Base-by-base conservation (phyloP, 2,113 vertebrate genomes). In the Hassar affinis region DNA sequence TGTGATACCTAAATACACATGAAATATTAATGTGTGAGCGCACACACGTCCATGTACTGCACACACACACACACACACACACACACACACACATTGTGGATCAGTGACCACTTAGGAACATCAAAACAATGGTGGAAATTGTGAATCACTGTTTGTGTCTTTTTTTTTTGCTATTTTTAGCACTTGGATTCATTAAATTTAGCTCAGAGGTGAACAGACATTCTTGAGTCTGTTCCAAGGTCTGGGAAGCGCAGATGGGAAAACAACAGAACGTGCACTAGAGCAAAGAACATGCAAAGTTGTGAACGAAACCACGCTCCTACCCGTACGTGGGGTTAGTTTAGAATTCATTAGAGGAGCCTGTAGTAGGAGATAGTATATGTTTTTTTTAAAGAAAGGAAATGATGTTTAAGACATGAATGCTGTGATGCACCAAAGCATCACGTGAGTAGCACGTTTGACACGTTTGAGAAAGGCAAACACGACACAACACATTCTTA, bases 141-240 rank as follows among this genome's bases (percentile, higher is more conserved):
- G 81, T 66, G 56, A 78, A 82, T 81, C 81, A 76, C 80, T 47
- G 27, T 80, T 83, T 78, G 66, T 82, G 69, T 66, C 47, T 57
- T 78, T 61, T 83, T 71, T 42, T 47, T 72, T 12, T 69, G 49
- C 83, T 88, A 86, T 86, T 86, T 88, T 85, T 86, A 85, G 85
- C 57, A 3, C 27, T 42, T 59, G 54, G 64, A 83, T 87, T 74
- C 59, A 82, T 78, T 85, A 59, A 84, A 82, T 80, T 85, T 78
- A 84, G 86, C 86, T 86, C 62, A 52, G 84, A 90, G 84, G 81
- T 51, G 7, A 49, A 83, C 71, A 33, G 20, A 33, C 82, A 69
- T 85, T 90, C 54, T 78, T 80, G 66, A 80, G 33, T 82, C 78
- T 6, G 27, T 72, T 85, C 84, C 72, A 88, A 87, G 66, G n/a